phyloP scores from a whole-genome alignment of 2,888 invertebrate species.

The Melanchra persicariae region DNA sequence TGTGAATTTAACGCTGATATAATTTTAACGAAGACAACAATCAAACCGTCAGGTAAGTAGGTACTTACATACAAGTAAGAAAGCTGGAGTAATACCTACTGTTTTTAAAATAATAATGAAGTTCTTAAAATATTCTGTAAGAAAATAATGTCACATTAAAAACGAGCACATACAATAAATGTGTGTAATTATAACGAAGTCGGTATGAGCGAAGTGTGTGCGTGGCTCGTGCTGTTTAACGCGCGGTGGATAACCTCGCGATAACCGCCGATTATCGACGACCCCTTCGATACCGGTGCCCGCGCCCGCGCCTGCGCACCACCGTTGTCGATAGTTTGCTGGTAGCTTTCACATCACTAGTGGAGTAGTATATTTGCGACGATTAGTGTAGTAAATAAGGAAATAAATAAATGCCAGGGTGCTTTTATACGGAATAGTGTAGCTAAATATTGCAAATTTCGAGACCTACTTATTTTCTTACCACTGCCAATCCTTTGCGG shows the following conservation, averaged over 20 bases:
- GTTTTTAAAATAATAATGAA: too few relatives aligned
- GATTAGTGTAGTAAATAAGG: not conserved
- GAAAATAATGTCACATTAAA: not conserved
- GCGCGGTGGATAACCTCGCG: slow-evolving; percentile 68
- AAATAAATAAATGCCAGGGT: not conserved
- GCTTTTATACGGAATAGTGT: too few relatives aligned
- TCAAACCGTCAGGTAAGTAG: too few relatives aligned
- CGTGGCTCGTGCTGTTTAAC: slow-evolving; percentile 74
- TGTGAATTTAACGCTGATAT: not conserved
- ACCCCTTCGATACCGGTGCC: slow-evolving; percentile 53
- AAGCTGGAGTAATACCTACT: too few relatives aligned
- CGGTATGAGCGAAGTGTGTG: slow-evolving; percentile 42
- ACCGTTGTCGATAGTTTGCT: slow-evolving; percentile 56
- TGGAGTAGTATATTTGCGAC: not conserved
- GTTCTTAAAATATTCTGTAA: not conserved
- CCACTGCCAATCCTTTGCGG: too few relatives aligned
- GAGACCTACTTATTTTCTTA: too few relatives aligned
- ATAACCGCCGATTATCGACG: slow-evolving; percentile 69
- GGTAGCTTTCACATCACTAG: slow-evolving; percentile 55
- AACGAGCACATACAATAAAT: slow-evolving; percentile 22
- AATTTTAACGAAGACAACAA: not conserved
- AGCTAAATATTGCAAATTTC: too few relatives aligned
- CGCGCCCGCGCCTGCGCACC: slow-evolving; percentile 6
- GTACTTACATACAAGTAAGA: too few relatives aligned
- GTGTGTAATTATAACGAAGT: slow-evolving; percentile 35